A percentile compares a stretch with the other conserved stretches of the same genome.
phyloP scores from a whole-genome alignment of 2,797 vertebrate genomes.

The Phataginus tricuspis region DNA sequence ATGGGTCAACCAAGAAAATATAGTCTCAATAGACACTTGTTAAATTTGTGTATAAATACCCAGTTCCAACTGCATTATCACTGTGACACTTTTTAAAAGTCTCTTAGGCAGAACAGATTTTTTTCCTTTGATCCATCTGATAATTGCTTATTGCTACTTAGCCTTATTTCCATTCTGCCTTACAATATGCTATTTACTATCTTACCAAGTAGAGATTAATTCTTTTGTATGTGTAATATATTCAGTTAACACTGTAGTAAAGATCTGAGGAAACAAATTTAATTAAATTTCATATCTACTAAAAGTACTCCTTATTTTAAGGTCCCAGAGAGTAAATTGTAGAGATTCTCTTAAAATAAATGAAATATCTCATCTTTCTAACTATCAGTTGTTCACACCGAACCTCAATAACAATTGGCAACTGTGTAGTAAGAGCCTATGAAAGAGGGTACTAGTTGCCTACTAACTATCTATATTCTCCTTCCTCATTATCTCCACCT shows the following conservation, averaged over 20 bases:
- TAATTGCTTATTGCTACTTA: background rate
- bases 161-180: background rate
- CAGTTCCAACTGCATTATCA: background rate
- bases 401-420: background rate
- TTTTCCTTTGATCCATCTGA: background rate
- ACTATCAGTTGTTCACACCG: background rate
- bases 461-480: background rate
- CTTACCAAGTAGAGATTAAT: background rate
- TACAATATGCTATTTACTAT: background rate
- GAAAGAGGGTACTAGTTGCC: background rate
- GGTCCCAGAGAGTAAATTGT: background rate
- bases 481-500: background rate
- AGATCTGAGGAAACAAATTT: background rate
- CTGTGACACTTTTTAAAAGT: background rate
- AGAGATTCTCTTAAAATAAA: background rate
- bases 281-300: background rate
- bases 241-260: background rate
- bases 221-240: background rate
- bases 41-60: background rate
- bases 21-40: background rate
- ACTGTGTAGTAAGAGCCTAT: background rate
- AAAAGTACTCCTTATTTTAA: background rate
- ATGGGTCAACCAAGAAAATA: background rate
- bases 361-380: background rate
- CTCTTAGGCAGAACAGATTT: background rate